Evolutionary conservation across 1,140 invertebrate genomes (phyloP), one percentile per base, ranked within the genome.

Genomic region (Drosophila hydei): DNA sequence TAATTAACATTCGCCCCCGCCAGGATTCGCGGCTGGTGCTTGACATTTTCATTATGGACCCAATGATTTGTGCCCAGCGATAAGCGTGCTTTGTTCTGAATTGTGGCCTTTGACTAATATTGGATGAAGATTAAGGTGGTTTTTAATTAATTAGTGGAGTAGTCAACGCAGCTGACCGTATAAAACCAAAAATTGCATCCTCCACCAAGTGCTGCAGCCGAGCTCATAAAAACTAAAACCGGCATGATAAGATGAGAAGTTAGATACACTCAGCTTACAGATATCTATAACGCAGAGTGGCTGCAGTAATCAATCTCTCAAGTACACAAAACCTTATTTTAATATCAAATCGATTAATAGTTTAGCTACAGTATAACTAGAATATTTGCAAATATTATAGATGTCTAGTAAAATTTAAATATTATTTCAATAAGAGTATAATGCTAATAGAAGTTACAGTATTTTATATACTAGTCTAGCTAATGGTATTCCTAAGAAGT

Each of bases 1-100:
- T 84, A 84, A 84, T 84, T 84, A 84, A 84, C 80, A 84, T 84
- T 72, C 69, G 65, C 33, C 63, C 62, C 23, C 48, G 42, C 25
- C 55, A 25, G 16, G 45, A 52, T 33, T 58, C 58, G 48, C 23
- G 51, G 33, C 48, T 48, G 38, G 40, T 23, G 54, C 58, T 50
- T 70, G 75, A 84, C 79, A 84, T 79, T 77, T 85, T 61, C 76
- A 85, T 84, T 84, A 83, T 84, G 72, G 69, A 33, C 56, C 59
- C 36, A 72, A 56, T 81, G 81, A 84, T 84, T 84, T 84, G 80
- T 84, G 80, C 47, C 33, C 19, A n/a, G 18, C 58, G 80, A 84
- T 84, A 84, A 85, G 80, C 80, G 68, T 58, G 73, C 74, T 56
- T 65, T 63, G 47, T 23, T 33, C 27, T 27, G 11, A 19, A 12